Base-by-base conservation (phyloP, 2,113 vertebrate species). In the Dunckerocampus dactyliophorus region DNA sequence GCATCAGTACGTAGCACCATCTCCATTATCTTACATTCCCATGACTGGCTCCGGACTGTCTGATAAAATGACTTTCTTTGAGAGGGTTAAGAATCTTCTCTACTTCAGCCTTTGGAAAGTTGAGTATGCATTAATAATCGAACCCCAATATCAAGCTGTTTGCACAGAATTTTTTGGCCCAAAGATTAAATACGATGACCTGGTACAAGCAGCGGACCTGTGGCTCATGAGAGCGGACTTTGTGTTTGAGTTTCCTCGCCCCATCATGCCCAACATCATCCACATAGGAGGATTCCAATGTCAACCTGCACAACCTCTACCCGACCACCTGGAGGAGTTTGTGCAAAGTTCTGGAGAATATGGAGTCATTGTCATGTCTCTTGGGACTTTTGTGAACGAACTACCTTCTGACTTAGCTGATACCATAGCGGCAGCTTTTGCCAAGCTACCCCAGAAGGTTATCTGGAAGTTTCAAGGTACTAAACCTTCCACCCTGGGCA, bases 221-320 rank as follows among this genome's bases (percentile, higher is more conserved):
- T 91, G 89, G 86, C 82, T 92, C 1, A 91, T 91, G 89, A 88
- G 85, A 68, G 83, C 77, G 9, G 85, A 92, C 67, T 92, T 90
- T 82, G 85, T 91, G 13, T 89, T 92, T 56, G 89, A 89, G 68
- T 91, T 86, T n/a, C 88, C 89, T 28, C 85, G 87, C 1, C 90
- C 89, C 8, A 90, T 87, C 2, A 91, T 91, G 90, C 90, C 90
- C 1, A 92, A 92, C 53, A 19, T 88, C 0, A 48, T 90, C 12
- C 90, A 91, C 20, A 72, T 91, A 0, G 87, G 88, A 1, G 89
- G 90, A 0, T 90, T 92, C 42, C 90, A 92, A 6, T 87, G 91
- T 64, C 84, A 82, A 71, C 80, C 87, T 8, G 37, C 82, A 0
- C 64, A 88, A 22, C 71, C 77, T 10, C 83, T 92, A 7, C 81